Base-by-base conservation (phyloP, 2,113 vertebrate genomes). In the Podiceps cristatus region DNA sequence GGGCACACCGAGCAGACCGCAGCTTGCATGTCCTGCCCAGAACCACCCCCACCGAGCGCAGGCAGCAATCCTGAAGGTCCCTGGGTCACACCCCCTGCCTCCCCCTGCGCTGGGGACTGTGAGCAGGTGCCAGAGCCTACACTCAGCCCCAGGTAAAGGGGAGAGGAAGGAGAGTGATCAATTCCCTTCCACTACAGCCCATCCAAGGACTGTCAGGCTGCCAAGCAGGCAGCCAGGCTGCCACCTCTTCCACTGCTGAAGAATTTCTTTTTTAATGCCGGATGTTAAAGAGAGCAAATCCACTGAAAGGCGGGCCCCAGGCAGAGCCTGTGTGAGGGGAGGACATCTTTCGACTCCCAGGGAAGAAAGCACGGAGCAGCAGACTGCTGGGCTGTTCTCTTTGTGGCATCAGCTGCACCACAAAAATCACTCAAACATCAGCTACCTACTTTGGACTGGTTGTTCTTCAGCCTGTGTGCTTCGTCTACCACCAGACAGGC, bases 401-500 rank as follows among this genome's bases (percentile, higher is more conserved):
- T 15, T 64, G 18, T 6, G 18, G 53, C 20, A 33, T 18, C 0
- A 1, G 40, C 42, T 5, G 2, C 66, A 33, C 53, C 49, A n/a
- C 20, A 16, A 52, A 55, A 83, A n/a, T 14, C 7, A 3, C 42
- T 37, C 35, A 31, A 64, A 58, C 1, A 0, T 9, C 63, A 23
- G 55, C 23, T 17, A 88, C 96, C 90, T 98, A 99, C 99, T 98
- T 99, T 99, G 76, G 99, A 99, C 83, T 99, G 99, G 98, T 99
- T 99, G 98, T 99, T 99, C 97, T 99, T 99, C 86, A 99, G 98
- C 76, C 99, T 96, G 97, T 99, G 99, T 17, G 99, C 99, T 95
- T 99, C 99, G 13, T 99, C 99, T 64, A 99, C 99, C 94, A 99
- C 99, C 12, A 99, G 97, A 93, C 99, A 99, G 56, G 99, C 99